Conservation (phyloP, 2,797 vertebrate genomes). For the Acestrorhynchus altus region DNA sequence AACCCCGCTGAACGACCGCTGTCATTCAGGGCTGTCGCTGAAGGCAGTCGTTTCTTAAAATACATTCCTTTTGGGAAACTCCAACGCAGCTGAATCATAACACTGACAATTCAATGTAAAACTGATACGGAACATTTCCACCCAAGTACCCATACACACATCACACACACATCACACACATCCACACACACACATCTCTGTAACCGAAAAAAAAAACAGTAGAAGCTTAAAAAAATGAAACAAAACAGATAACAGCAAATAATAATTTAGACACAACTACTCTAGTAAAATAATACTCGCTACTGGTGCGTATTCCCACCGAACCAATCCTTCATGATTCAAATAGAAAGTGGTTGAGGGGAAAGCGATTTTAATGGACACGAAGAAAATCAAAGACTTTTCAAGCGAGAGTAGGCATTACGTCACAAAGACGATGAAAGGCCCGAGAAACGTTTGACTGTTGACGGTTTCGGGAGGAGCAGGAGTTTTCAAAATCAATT, state of each 20-base stretch:
- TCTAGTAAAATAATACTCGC: conserved; percentile 68
- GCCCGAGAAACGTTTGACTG: conserved; percentile 34
- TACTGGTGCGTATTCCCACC: conserved; percentile 74
- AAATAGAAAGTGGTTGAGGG: conserved; percentile 41
- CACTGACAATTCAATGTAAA: conserved; percentile 58
- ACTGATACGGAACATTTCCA: conserved; percentile 60
- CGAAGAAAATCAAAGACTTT: conserved; percentile 23
- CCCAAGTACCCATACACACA: conserved; percentile 70
- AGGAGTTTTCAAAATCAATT: neutral
- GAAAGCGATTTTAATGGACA: conserved; percentile 31
- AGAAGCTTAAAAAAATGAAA: conserved; percentile 34
- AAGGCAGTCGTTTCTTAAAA: neutral
- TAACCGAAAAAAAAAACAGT: conserved; percentile 40
- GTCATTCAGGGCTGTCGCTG: neutral
- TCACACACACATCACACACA: conserved; percentile 66
- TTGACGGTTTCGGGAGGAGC: neutral
- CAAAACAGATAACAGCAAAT: conserved; percentile 57
- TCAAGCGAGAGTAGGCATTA: conserved; percentile 58
- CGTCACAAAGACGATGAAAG: conserved; percentile 51
- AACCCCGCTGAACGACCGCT: neutral
- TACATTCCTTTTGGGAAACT: conserved; percentile 33
- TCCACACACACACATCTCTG: conserved; percentile 24
- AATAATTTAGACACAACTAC: conserved; percentile 55
- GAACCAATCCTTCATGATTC: conserved; percentile 59
- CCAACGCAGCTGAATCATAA: conserved; percentile 26